Base-by-base conservation (phyloP, 2,797 vertebrate species). In the Leucoraja ocellata region DNA sequence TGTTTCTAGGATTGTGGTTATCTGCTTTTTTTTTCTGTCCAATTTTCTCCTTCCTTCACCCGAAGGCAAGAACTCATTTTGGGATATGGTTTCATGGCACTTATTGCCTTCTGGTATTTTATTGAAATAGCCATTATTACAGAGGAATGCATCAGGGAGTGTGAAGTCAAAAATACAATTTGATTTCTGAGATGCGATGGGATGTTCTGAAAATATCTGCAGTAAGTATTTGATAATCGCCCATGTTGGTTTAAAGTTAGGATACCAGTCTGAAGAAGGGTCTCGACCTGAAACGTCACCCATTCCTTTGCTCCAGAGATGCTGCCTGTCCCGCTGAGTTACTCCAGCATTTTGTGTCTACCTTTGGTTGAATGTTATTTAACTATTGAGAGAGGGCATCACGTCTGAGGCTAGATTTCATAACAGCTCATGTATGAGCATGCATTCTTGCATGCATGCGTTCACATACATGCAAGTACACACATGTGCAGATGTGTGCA, bases 11-110 rank as follows among this genome's bases (percentile, higher is more conserved):
- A 46, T 46, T 91, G 68, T 74, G 90, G 68, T 91, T 73, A 74
- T 91, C 68, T 91, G 88, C 88, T 91, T 88, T 88, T 77, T n/a
- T 88, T 88, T 65, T 84, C 61, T 9, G 28, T 88, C n/a, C 63
- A 36, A 68, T 68, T 68, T 88, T 88, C 63, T 88, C 63, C 61
- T 68, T 88, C 84, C 28, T 32, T 9, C 84, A 68, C 63, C n/a
- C 36, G 63, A 36, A 36, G 63, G 61, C 84, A 68, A 23, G 65
- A 88, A 88, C 84, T 88, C 16, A 88, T 68, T 68, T 63, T 88
- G 18, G 63, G 32, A 18, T 68, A 88, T 32, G 6, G 63, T 88
- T 88, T 88, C 63, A 18, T 88, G 63, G 61, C 61, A 68, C 84
- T 36, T 3, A 25, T 14, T 86, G 61, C 61, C 61, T 32, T 86